Base-by-base conservation (phyloP, 2,797 vertebrate genomes). In the Adrianichthys oophorus region DNA sequence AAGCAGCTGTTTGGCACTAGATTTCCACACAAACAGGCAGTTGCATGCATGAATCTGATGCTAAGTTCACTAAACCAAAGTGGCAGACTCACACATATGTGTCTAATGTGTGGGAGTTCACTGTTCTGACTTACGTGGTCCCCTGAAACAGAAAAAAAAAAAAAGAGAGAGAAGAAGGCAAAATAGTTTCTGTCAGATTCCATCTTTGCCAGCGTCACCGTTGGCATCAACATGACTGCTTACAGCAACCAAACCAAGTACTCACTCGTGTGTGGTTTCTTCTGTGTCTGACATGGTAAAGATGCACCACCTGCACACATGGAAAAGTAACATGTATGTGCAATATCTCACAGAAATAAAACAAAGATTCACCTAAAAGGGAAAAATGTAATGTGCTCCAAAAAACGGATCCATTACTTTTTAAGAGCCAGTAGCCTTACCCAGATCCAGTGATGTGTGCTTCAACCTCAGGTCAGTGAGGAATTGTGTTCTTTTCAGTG, bases 231-330 rank as follows among this genome's bases (percentile, higher is more conserved):
- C 3, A 15, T 48, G n/a, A 1, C 10, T 19, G 0, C 44, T 7
- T 12, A 23, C 37, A 21, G 26, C 58, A 60, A 56, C 5, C 0
- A 51, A 32, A 4, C 4, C 7, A 16, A 59, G 21, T 73, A 16
- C 96, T 95, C 89, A 98, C 96, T 94, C 94, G 18, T 83, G 81
- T 21, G 92, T 84, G n/a, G 76, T 84, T 4, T 95, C 94, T 73
- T 96, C 95, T 0, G 87, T 74, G 73, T 96, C 95, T 0, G 95
- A 98, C 96, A 98, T 98, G 76, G 79, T 90, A 60, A 79, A 41
- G 75, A 78, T 66, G 65, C 83, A 55, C 70, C 76, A 63, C 79
- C 87, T 89, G 80, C 42, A 66, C 48, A 16, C 46, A 40, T 18
- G 68, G 29, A 61, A 45, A 29, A 23, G 46, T 4, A 0, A 7